Evolutionary conservation across 2,113 vertebrate species (phyloP).

Genomic region (Salminus brasiliensis): DNA sequence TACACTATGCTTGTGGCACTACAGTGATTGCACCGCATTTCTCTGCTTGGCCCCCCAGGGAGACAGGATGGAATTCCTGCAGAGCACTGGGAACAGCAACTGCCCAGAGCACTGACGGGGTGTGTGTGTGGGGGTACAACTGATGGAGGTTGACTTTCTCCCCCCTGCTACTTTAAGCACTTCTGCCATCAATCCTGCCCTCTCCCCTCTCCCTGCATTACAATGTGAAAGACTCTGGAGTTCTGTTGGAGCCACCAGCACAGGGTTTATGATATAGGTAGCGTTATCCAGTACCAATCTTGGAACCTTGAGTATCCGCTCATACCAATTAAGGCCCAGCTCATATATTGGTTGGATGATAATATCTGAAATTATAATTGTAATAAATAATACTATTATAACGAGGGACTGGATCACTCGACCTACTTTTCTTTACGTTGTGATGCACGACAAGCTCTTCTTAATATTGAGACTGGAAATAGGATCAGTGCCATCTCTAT

Average conservation of each 20-base stretch:
- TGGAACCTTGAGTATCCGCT: too few relatives aligned
- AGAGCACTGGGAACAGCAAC: background rate
- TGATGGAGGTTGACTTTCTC: conserved; percentile 7
- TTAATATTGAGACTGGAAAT: too few relatives aligned
- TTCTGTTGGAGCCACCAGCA: conserved; percentile 4
- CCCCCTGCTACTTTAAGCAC: conserved; percentile 34
- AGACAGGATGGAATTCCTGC: conserved; percentile 16
- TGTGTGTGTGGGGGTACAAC: too few relatives aligned
- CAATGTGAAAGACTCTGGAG: background rate
- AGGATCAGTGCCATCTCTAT: too few relatives aligned
- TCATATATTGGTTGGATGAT: too few relatives aligned
- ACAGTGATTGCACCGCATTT: conserved; percentile 41
- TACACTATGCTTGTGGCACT: conserved; percentile 37
- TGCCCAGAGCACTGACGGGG: conserved; percentile 9
- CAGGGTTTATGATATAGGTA: background rate
- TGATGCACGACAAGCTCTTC: too few relatives aligned
- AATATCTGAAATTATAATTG: too few relatives aligned
- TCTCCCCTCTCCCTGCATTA: conserved; percentile 17
- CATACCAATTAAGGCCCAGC: too few relatives aligned
- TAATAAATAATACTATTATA: too few relatives aligned
- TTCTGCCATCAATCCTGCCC: conserved; percentile 12
- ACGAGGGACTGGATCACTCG: too few relatives aligned
- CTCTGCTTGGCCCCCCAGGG: conserved; percentile 34
- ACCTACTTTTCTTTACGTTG: too few relatives aligned
- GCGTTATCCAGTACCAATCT: too few relatives aligned